Evolutionary conservation across 37 sponge, comb jelly and placozoan species (phyloP).

Genomic region (Bolinopsis microptera): DNA sequence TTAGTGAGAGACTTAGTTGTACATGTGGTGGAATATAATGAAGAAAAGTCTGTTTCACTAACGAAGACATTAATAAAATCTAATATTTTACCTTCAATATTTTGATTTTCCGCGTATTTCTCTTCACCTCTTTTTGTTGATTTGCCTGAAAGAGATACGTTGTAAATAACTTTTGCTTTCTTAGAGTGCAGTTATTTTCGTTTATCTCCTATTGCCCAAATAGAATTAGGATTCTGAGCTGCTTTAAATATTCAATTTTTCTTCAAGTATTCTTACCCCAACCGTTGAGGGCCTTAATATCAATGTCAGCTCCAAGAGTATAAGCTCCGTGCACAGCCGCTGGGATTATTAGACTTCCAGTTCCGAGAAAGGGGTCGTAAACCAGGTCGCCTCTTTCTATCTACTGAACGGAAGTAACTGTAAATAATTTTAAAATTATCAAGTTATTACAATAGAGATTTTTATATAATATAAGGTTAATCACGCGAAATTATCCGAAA

Average conservation of each 20-base stretch:
- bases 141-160: not conserved
- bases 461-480: not conserved
- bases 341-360: conserved; percentile 86
- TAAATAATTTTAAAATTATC: not conserved
- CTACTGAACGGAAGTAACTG: conserved; percentile 53
- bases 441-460: not conserved
- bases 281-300: conserved; percentile 81
- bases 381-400: conserved; percentile 76
- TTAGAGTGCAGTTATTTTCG: no score
- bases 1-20: not conserved
- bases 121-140: conserved; percentile 34
- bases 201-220: no score
- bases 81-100: conserved; percentile 24
- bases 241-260: no score
- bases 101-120: conserved; percentile 3
- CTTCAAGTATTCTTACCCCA: conserved; percentile 80
- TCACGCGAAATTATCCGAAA: not conserved
- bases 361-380: conserved; percentile 94
- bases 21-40: not conserved
- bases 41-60: not conserved
- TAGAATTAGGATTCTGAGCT: no score
- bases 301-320: conserved; percentile 90
- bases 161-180: not conserved
- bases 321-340: conserved; percentile 90
- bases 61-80: not conserved